Evolutionary conservation across 2,888 invertebrate genomes (phyloP).

Genomic region (Zaprionus lineosus): DNA sequence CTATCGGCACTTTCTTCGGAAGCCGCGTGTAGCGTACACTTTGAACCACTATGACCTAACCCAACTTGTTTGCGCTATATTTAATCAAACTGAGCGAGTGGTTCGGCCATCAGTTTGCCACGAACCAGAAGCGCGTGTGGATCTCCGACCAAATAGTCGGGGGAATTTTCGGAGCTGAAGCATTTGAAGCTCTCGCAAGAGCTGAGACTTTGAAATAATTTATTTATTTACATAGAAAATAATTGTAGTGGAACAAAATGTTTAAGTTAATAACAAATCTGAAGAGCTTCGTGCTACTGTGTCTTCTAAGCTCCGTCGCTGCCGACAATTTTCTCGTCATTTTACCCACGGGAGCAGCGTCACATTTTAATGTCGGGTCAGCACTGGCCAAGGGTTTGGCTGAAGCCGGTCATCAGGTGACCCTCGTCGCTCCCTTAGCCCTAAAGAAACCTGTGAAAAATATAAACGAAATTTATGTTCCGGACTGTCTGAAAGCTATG

Average conservation of each 20-base stretch:
- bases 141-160: neutral
- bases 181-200: neutral
- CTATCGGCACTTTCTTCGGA: no score
- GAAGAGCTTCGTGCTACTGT: conserved; percentile 29
- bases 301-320: conserved; percentile 48
- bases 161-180: no score
- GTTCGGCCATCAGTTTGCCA: conserved; percentile 32
- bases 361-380: conserved; percentile 79
- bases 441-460: conserved; percentile 74
- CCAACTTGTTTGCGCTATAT: neutral
- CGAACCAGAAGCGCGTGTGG: conserved; percentile 7
- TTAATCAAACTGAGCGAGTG: neutral
- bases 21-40: neutral
- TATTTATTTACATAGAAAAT: neutral
- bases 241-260: conserved; percentile 49
- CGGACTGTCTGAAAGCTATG: conserved; percentile 41
- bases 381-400: conserved; percentile 80
- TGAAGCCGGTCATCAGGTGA: conserved; percentile 81
- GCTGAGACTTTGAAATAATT: neutral
- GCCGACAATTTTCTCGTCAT: conserved; percentile 68
- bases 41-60: neutral
- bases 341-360: conserved; percentile 64
- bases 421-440: conserved; percentile 78
- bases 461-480: conserved; percentile 61
- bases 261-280: conserved; percentile 53